phyloP scores from a whole-genome alignment of 2,797 vertebrate genomes.

The Helostoma temminkii region DNA sequence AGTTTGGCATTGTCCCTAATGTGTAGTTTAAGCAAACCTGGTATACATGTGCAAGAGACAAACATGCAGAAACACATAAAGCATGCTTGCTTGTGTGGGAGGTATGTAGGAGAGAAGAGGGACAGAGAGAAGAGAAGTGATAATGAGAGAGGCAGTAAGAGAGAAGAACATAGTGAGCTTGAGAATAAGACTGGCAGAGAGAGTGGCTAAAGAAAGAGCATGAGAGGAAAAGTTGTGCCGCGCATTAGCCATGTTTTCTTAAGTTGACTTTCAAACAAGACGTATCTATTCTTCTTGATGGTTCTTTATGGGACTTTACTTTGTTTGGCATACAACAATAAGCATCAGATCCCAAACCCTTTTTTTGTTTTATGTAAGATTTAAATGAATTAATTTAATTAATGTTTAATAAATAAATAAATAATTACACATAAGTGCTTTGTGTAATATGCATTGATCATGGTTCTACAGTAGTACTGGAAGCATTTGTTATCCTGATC shows the following conservation, averaged over 20 bases:
- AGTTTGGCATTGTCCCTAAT: constrained; percentile 35
- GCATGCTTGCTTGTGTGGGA: constrained; percentile 71
- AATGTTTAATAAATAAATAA: not conserved
- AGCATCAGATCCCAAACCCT: not conserved
- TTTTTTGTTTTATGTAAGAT: not conserved
- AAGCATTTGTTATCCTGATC: constrained; percentile 2
- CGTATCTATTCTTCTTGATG: not conserved
- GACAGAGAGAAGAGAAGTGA: constrained; percentile 60
- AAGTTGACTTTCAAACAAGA: constrained; percentile 7
- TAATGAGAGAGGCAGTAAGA: constrained; percentile 43
- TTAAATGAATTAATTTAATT: constrained; percentile 1
- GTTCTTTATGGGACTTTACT: not conserved
- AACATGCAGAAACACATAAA: constrained; percentile 76
- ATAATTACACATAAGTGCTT: not conserved
- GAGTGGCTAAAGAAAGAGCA: constrained; percentile 1
- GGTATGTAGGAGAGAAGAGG: constrained; percentile 70
- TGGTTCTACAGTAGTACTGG: not conserved
- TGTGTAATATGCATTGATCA: not conserved
- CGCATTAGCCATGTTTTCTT: constrained; percentile 4
- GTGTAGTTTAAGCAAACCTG: constrained; percentile 33
- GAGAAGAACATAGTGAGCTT: constrained; percentile 35
- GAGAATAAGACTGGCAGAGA: constrained; percentile 26
- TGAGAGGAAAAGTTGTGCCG: constrained; percentile 2
- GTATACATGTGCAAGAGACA: constrained; percentile 47
- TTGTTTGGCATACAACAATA: not conserved